Evolutionary conservation across 2,113 vertebrate genomes (phyloP), one percentile per base, ranked within the genome.

Genomic region (Mobula birostris): DNA sequence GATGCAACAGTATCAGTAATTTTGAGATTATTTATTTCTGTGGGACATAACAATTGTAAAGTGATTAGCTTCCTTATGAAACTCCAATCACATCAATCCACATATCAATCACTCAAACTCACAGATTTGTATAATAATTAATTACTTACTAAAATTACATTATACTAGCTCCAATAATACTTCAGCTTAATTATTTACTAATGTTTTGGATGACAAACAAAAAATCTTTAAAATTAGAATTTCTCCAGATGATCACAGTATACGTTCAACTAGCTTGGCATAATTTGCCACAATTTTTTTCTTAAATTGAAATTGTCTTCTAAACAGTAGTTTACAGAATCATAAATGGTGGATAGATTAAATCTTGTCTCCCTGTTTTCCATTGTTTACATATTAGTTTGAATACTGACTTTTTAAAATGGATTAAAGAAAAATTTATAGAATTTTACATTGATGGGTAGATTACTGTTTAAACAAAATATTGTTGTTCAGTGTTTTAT

Each of bases 21-120:
- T 93, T 93, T 70, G 48, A 93, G 68, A 74, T 93, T 48, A 93
- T 93, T 76, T 74, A 93, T 93, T 91, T 93, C 36, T 76, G 7
- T 56, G 66, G 6, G 66, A 36, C 66, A 74, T 93, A 74, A 48
- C 36, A 32, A 48, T 14, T 40, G 27, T 32, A 66, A 90, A 66
- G 8, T 93, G 68, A 29, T 48, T 74, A 93, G 40, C 70, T 56
- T 93, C 68, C 19, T 14, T 56, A 27, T 12, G 36, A 72, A 92
- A 70, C 40, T 48, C 24, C 9, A 27, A 76, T 40, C 91, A 76
- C 91, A 48, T 14, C 24, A 76, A 93, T 36, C n/a, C 21, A 27
- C 17, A 92, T 92, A 92, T 92, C 56, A 27, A 74, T 56, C 61
- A 74, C 21, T 93, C 21, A 74, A 93, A 27, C 9, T 29, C 56